Evolutionary conservation across 2,797 vertebrate genomes (phyloP), one percentile per base, ranked within the genome.

Genomic region (Circus cinereus): DNA sequence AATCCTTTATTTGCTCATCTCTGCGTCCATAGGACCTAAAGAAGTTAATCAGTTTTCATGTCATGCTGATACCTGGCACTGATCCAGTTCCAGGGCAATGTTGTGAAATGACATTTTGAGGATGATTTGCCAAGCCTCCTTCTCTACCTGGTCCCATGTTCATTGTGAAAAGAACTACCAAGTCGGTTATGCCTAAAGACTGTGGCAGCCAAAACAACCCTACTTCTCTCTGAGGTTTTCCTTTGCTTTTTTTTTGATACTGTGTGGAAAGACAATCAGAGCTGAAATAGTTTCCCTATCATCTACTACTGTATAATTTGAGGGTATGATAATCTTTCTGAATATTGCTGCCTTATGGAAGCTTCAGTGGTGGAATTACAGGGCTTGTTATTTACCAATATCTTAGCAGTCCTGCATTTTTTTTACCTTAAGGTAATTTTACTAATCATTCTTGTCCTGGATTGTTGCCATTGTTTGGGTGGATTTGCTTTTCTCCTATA

Each of bases 401-500:
- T 57, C 53, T 88, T 12, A 0, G 23, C 38, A 79, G n/a, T 32
- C 20, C 63, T 82, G 38, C 1, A 0, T 26, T 72, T 74, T 76
- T 84, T 73, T 20, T 24, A 82, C 40, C 40, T 80, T 36, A 40
- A 69, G 36, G 29, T 82, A 79, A 23, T 81, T 78, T 92, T 88
- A 60, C 78, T 76, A 18, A 70, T 84, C 12, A 8, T 59, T 67
- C 29, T 38, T 51, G 16, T 40, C 36, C 64, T 88, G 76, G 79
- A 60, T 24, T 70, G 21, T 30, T 81, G 91, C 50, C 47, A 29
- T 30, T 2, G 1, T 60, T 87, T 59, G 38, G 60, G 65, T 75
- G 67, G 65, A 72, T 79, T 88, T 82, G 54, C 64, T 77, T 89
- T 90, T 84, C 57, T 76, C 29, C 53, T 94, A 2, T 72, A 53